phyloP scores from a whole-genome alignment of 1,140 invertebrate species.

The Coptotermes formosanus region DNA sequence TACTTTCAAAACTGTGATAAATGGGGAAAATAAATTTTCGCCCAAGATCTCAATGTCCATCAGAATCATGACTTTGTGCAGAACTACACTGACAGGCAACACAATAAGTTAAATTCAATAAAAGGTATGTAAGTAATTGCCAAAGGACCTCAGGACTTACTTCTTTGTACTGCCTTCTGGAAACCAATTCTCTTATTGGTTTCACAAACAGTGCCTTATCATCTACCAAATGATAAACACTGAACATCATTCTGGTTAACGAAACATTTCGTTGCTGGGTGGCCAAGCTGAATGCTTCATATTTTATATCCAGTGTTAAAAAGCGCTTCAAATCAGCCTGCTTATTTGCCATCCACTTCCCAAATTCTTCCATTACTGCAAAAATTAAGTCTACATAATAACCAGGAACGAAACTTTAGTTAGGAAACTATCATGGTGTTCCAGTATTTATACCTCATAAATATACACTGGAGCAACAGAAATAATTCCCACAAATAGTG shows the following conservation, averaged over 20 bases:
- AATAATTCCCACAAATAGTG: too few relatives aligned
- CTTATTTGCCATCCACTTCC: conserved; percentile 48
- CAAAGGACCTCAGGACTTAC: conserved; percentile 38
- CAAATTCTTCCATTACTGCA: conserved; percentile 60
- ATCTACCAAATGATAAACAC: conserved; percentile 53
- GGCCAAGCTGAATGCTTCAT: conserved; percentile 59
- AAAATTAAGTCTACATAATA: conserved; percentile 33
- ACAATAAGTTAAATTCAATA: too few relatives aligned
- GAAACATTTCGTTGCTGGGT: conserved; percentile 53
- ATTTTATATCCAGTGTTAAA: conserved; percentile 54
- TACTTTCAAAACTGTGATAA: too few relatives aligned
- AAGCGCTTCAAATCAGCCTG: conserved; percentile 44
- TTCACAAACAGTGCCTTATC: conserved; percentile 55
- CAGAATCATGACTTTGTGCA: too few relatives aligned
- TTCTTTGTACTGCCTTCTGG: conserved; percentile 60
- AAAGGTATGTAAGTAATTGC: background rate
- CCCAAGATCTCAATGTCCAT: too few relatives aligned
- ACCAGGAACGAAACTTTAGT: too few relatives aligned
- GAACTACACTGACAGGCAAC: too few relatives aligned
- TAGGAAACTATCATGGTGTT: too few relatives aligned
- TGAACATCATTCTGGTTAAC: conserved; percentile 54
- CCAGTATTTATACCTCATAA: too few relatives aligned
- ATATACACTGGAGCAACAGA: too few relatives aligned
- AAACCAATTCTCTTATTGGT: conserved; percentile 53
- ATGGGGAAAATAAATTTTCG: too few relatives aligned